Evolutionary conservation across 2,113 vertebrate genomes (phyloP), one percentile per base, ranked within the genome.

Genomic region (Menura novaehollandiae): DNA sequence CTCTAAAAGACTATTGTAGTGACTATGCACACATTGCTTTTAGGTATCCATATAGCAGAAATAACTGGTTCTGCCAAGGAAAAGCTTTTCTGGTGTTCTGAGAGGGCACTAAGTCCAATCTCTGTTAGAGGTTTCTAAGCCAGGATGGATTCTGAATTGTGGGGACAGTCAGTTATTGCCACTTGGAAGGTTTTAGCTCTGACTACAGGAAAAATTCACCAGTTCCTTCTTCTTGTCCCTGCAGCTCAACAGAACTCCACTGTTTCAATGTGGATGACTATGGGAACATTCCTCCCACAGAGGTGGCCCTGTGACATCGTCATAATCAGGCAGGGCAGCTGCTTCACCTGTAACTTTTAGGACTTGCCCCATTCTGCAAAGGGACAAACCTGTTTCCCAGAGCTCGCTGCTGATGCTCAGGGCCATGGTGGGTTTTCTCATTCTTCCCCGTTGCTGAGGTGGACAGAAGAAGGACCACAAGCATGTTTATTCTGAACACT

Each of bases 221-320:
- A 0, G 0, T 53, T 75, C 32, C 37, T 77, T 69, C 8, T n/a
- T 78, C 39, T 47, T 8, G 3, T 35, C 46, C 30, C 72, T 46
- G 79, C 30, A 91, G 63, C 55, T 55, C 1, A 1, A 53, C 22
- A 21, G 53, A 68, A 49, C 23, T 69, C 30, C 47, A 3, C 18
- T 46, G 2, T 51, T 81, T 30, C 41, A 43, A 35, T 20, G 23
- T 8, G 55, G 32, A 13, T 52, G 32, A 20, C 30, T 22, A 1
- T 21, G 33, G 47, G 32, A 95, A 8, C 39, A 41, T 67, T 18
- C 9, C 11, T 91, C 33, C 21, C 11, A 24, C 7, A 35, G 11
- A 51, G 24, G 3, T 21, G 52, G 11, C 15, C 69, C 74, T 44
- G 32, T 41, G 46, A 69, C 20, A 32, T 37, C 0, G 0, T 7